Conservation (phyloP, 2,113 vertebrate species). For the Microcebus lehilahytsara region DNA sequence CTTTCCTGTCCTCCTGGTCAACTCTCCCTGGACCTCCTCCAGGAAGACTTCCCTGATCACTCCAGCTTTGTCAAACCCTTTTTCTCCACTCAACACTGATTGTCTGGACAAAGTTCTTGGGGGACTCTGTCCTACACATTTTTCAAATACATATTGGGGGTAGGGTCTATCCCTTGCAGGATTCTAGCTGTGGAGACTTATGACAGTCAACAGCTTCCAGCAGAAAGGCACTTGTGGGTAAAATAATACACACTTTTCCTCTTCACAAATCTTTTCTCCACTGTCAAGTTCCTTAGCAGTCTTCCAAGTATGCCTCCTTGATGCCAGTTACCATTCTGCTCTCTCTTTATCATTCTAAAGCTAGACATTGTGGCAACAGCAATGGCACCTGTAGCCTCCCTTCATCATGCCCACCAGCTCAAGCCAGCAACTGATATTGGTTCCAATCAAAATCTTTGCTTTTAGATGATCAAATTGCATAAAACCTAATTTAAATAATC, state of each 20-base stretch:
- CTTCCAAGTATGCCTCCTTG: too few species aligned
- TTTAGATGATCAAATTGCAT: neutral
- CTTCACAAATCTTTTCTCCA: neutral
- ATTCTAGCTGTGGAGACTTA: neutral
- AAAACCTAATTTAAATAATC: slow-evolving; percentile 4
- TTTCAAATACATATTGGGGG: neutral
- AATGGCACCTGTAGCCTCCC: neutral
- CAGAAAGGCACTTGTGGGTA: neutral
- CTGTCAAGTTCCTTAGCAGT: neutral
- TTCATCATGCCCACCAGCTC: neutral
- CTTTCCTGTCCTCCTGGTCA: neutral
- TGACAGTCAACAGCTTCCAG: neutral
- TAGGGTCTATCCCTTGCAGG: neutral
- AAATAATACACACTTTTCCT: neutral
- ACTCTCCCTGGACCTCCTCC: neutral
- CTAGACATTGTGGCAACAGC: neutral
- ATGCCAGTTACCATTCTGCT: neutral
- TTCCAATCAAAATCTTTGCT: slow-evolving; percentile 28
- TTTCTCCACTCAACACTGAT: neutral
- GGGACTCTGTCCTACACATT: neutral
- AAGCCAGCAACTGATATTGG: neutral
- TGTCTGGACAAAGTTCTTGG: neutral
- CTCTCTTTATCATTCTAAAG: slow-evolving; percentile 26
- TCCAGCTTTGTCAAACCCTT: neutral
- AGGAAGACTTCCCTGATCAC: neutral